Evolutionary conservation across 2,888 invertebrate genomes (phyloP), one percentile per base, ranked within the genome.

Genomic region (Erpobdella octoculata): DNA sequence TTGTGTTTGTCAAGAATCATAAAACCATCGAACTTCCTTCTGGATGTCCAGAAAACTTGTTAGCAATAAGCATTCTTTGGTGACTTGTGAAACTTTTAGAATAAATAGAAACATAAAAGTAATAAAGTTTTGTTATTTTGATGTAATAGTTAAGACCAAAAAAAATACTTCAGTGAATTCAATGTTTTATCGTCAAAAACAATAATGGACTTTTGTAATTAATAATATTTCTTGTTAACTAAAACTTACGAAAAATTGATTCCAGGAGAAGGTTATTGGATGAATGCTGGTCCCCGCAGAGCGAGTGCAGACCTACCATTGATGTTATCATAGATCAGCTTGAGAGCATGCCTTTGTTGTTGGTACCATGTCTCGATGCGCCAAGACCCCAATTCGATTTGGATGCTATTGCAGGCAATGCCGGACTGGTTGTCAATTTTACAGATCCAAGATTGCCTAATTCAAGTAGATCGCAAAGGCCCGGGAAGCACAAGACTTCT

Each of bases 271-370:
- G 61, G 6, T 33, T 74, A 71, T 87, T 93, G 78, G 87, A 87
- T 78, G 88, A 89, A 36, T 93, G 93, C 82, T 92, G 93, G 91
- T 87, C 87, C 75, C 86, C 85, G 73, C 89, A 90, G 71, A 84
- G 87, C 37, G 86, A 87, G 74, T 86, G 87, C 77, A 88, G 93
- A 28, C 91, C 91, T 3, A 86, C 88, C 1, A 90, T 92, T 0
- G 87, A 88, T 0, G 90, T 90, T 83, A 89, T 93, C 73, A 90
- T 91, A 0, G 91, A 91, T 74, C 89, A 89, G 79, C 86, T 93
- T 73, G 89, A 89, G 2, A 89, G 88, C 78, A 88, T 89, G 81
- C 89, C 90, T 21, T 87, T 89, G 5, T 86, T 93, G 71, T 85
- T 93, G 67, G 84, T 88, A 31, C 91, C 93, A 0, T 90, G 90